Evolutionary conservation across 2,888 invertebrate species (phyloP), one percentile per base, ranked within the genome.

Genomic region (Diplolepis rosae): DNA sequence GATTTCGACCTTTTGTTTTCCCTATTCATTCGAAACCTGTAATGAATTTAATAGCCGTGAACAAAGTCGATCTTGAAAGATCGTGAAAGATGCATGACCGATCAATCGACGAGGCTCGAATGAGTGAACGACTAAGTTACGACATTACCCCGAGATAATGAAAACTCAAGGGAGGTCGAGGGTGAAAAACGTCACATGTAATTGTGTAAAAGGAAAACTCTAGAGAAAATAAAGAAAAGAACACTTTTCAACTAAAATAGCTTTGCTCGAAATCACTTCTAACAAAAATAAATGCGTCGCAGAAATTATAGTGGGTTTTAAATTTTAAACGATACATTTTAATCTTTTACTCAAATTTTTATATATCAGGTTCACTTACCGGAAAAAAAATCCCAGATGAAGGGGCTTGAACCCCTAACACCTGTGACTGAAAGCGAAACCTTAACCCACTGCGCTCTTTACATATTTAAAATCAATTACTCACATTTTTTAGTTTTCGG

Each of bases 151-250:
- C 22, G 11, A 22, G 56, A 22, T 22, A 22, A 35, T 15, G 22
- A 35, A 56, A 35, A 56, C 13, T 13, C 32, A 13, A 18, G 22
- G 22, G 22, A 13, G 32, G 18, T 30, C 22, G 22, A 15, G 56
- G 56, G 56, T 56, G 56, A 35, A 11, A 56, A 13, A 56, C 56
- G 56, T 56, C 35, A 56, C 56, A 35, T 32, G 56, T 56, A 35
- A 56, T n/a, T 56, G 22, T 56, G 56, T 35, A 35, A 22, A 35
- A 18, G 32, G 32, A 56, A 18, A 35, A 18, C 13, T 18, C 22
- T 13, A 35, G 15, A 13, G 13, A 13, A 18, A 22, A 56, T 22
- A 11, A 22, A 35, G n/a, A 35, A 3, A 24, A 22, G 2, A 35
- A 56, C 13, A 35, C 13, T 24, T 11, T 18, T 15, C 32, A 9